Percentiles rank a stretch among this genome's conserved stretches.
phyloP scores from a whole-genome alignment of 1,140 invertebrate species.

The Drosophila malerkotliana region DNA sequence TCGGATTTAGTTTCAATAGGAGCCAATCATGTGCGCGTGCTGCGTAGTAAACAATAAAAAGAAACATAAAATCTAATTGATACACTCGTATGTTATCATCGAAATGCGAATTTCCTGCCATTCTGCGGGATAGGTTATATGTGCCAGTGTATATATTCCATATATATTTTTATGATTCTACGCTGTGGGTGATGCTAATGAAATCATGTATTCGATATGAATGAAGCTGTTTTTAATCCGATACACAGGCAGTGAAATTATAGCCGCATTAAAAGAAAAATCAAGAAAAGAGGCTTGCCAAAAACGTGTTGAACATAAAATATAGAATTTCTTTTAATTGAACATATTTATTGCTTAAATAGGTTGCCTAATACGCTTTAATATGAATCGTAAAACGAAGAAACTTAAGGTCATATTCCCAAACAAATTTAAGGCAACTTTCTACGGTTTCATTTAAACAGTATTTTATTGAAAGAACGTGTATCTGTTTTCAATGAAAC shows the following conservation, averaged over 20 bases:
- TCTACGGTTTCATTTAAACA: no score
- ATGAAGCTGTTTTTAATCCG: not conserved
- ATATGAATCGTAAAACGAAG: no score
- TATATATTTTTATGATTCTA: not conserved
- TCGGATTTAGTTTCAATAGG: slow-evolving; percentile 29
- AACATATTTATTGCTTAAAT: not conserved
- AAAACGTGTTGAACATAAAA: not conserved
- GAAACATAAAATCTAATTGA: slow-evolving; percentile 44
- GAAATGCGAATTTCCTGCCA: slow-evolving; percentile 3
- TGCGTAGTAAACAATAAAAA: slow-evolving; percentile 32
- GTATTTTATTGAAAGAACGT: not conserved
- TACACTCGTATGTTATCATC: slow-evolving; percentile 15
- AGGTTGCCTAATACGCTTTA: no score
- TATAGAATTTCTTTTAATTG: not conserved
- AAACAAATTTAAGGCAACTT: no score
- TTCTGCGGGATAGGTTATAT: not conserved
- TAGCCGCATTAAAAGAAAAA: not conserved
- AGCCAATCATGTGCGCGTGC: slow-evolving; percentile 31
- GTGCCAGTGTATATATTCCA: not conserved
- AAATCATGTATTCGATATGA: not conserved
- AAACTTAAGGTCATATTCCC: no score
- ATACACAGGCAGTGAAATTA: not conserved
- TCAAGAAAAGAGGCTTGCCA: not conserved
- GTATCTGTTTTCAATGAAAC: slow-evolving; percentile 7
- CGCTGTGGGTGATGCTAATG: not conserved